Base-by-base conservation (phyloP, 2,113 vertebrate species). In the Chamaetylas fuelleborni region DNA sequence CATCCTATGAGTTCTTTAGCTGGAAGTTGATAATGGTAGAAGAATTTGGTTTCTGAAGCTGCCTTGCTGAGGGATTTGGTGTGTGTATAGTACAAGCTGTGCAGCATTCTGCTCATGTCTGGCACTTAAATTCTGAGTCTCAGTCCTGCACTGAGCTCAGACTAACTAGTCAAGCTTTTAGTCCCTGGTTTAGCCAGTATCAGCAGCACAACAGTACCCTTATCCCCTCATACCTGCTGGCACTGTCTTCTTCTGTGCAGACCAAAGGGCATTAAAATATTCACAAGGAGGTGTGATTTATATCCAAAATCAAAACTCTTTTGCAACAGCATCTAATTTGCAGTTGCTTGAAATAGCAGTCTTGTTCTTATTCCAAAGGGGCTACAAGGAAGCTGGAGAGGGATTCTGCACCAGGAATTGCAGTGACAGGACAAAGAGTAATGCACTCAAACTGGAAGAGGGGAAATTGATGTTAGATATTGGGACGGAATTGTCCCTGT, bases 401-500 rank as follows among this genome's bases (percentile, higher is more conserved):
- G 61, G 24, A 53, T 50, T 60, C 47, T 53, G 9, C 17, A 34
- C 12, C n/a, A 47, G 70, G 47, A 66, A 38, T 28, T 81, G 33
- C 23, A 51, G 19, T 19, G 33, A 13, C 25, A 61, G 40, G 47
- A 74, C 33, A 74, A 74, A 14, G 40, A 60, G 19, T 22, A 8
- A 31, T 29, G n/a, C 29, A 25, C 20, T 47, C 5, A 61, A 0
- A 54, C 2, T 12, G 40, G 56, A 60, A 69, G 40, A 48, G 20
- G 20, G 17, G 25, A 25, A 76, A 54, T 61, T 34, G 8, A 8
- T 18, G 29, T 10, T 31, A 8, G 24, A 31, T 61, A 47, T 22
- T 40, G 0, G n/a, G 4, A 16, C 53, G 24, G 7, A 83, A 61
- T 47, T 6, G 0, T 2, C 54, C 20, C 20, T 70, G 70, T 0